Evolutionary conservation across 2,888 invertebrate species (phyloP), one percentile per base, ranked within the genome.

Genomic region (Dicyrtomina minuta): DNA sequence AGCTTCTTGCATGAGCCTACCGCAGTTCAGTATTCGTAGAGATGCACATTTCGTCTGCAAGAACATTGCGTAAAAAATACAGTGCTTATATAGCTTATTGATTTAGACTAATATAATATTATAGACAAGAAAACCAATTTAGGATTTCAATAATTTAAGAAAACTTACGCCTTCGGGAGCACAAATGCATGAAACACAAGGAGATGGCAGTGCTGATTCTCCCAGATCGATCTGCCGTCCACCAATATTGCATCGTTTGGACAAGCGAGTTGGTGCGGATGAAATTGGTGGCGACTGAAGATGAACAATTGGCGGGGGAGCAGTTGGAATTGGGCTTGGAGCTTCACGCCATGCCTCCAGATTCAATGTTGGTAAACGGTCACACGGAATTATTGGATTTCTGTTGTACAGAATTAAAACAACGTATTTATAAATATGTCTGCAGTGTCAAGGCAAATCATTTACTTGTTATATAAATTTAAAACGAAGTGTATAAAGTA

Each of bases 131-230:
- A 10, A 15, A 55, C 13, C 13, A 55, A 26, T 4, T 53, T 2
- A 22, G 17, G 2, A 55, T 55, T 55, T 8, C 33, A 3, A 33
- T 33, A 22, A 26, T 58, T 58, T 27, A 33, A 33, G 39, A 43
- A 62, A 66, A 86, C 88, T 88, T 84, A 93, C 92, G 80, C 93
- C 93, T 83, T 93, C 92, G 20, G 85, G 83, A 10, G 92, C 90
- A 80, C 93, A 94, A 70, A 93, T 89, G 80, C 93, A 94, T 67
- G 92, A 92, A 0, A 92, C 93, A 81, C 93, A 94, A 2, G 93
- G 93, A n/a, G 91, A 89, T 0, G 93, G 92, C 83, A 93, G 90
- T 24, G 91, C 91, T 0, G 91, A 90, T 74, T 90, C 90, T 0
- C 93, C 93, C 5, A 92, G 86, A 5, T 88, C 86, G 6, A 93